Evolutionary conservation across 1,140 invertebrate species (phyloP).

Genomic region (Geopemphigus sp.): DNA sequence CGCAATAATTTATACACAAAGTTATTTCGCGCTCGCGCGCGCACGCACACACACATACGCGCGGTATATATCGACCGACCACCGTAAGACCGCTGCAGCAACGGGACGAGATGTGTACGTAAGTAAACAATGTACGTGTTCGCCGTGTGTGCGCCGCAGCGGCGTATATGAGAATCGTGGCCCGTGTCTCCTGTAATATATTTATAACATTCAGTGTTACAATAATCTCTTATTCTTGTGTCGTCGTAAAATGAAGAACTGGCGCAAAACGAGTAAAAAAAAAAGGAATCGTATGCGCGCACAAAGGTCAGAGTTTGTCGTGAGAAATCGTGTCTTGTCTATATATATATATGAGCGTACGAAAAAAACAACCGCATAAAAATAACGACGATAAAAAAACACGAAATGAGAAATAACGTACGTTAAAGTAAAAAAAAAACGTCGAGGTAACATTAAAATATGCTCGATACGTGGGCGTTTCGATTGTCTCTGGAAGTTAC

Average conservation of each 20-base stretch:
- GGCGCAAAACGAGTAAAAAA: constrained; percentile 4
- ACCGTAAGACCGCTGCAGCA: not conserved
- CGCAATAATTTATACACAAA: constrained; percentile 44
- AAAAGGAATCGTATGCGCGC: constrained; percentile 1
- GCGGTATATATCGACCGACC: no score
- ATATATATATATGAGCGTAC: not conserved
- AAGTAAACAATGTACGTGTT: not conserved
- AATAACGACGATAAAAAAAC: not conserved
- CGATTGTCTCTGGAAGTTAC: constrained; percentile 19
- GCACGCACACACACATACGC: not conserved
- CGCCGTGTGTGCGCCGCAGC: not conserved
- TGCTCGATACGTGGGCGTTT: constrained; percentile 31
- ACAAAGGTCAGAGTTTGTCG: constrained; percentile 36
- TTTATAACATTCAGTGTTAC: constrained; percentile 45
- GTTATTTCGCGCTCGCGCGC: not conserved
- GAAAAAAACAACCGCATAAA: not conserved
- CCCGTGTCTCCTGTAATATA: constrained; percentile 27
- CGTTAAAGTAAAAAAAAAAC: not conserved
- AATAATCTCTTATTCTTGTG: constrained; percentile 45
- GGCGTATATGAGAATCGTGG: constrained; percentile 23
- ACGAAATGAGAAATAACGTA: not conserved
- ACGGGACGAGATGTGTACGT: not conserved
- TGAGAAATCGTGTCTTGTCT: constrained; percentile 19
- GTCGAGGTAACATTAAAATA: constrained; percentile 25
- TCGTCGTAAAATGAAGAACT: constrained; percentile 43